These are phyloP conservation scores for Brachyistius frenatus DNA, from an alignment of 2,113 vertebrate species.

Conservation along the genomic window DNA sequence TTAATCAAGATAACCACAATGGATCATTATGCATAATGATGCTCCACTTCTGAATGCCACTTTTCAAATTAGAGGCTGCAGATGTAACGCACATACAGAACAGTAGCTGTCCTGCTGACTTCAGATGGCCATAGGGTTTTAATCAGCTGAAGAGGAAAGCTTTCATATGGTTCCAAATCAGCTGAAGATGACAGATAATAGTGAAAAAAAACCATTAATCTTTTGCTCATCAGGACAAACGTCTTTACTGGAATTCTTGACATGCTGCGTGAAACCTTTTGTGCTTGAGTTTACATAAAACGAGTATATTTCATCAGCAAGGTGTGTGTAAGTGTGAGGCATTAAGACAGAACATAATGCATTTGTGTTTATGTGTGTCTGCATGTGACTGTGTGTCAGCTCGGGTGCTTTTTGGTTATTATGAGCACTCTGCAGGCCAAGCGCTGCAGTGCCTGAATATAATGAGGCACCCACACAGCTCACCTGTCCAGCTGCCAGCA, in stretches of 20 bases:
- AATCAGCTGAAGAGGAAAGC: slow-evolving; percentile 34
- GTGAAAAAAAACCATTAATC: slow-evolving; percentile 7
- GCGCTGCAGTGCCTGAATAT: slow-evolving; percentile 57
- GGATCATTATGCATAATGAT: slow-evolving; percentile 57
- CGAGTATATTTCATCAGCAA: slow-evolving; percentile 8
- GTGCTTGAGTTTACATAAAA: neutral
- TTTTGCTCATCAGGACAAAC: neutral
- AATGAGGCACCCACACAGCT: slow-evolving; percentile 64
- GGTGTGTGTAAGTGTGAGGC: neutral
- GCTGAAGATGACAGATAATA: slow-evolving; percentile 2
- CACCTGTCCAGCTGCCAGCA: slow-evolving; percentile 61
- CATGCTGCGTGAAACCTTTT: neutral
- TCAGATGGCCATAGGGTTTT: slow-evolving; percentile 30
- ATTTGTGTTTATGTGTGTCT: slow-evolving; percentile 30
- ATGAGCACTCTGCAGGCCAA: slow-evolving; percentile 28
- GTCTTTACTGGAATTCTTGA: no score
- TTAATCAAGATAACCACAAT: slow-evolving; percentile 65
- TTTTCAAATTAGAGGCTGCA: slow-evolving; percentile 59
- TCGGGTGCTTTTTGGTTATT: slow-evolving; percentile 22
- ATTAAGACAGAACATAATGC: slow-evolving; percentile 7
- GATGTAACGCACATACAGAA: slow-evolving; percentile 35
- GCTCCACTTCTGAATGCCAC: slow-evolving; percentile 37
- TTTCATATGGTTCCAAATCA: slow-evolving; percentile 19
- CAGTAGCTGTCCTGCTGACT: slow-evolving; percentile 32
- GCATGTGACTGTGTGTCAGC: slow-evolving; percentile 44